phyloP scores from a whole-genome alignment of 2,888 invertebrate species.

The Himalopsyche anomala region DNA sequence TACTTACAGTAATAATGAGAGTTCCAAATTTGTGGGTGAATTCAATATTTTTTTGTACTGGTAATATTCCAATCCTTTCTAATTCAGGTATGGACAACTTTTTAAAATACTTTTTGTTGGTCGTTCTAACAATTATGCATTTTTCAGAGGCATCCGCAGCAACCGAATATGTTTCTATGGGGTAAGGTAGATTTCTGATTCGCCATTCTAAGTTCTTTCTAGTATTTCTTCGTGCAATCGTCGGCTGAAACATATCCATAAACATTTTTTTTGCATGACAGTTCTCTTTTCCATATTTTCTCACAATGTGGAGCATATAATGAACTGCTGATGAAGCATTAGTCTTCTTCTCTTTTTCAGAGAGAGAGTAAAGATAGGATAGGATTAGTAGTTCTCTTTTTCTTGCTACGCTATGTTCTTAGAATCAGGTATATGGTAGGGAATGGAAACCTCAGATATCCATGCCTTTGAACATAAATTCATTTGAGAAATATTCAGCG shows the following conservation, averaged over 20 bases:
- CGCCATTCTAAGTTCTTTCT: constrained; percentile 88
- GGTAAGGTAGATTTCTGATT: constrained; percentile 86
- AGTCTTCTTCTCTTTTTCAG: no score
- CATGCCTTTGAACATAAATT: no score
- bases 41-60: constrained; percentile 81
- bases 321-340: no score
- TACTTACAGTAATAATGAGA: constrained; percentile 83
- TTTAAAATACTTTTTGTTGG: constrained; percentile 90
- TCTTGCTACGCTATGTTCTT: no score
- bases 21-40: constrained; percentile 86
- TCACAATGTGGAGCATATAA: no score
- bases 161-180: constrained; percentile 83
- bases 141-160: constrained; percentile 80
- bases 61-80: constrained; percentile 79
- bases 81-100: constrained; percentile 83
- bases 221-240: constrained; percentile 83
- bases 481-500: no score
- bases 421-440: no score
- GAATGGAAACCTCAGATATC: no score
- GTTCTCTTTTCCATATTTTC: no score
- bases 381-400: no score
- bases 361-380: no score
- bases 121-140: constrained; percentile 82
- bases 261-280: background rate
- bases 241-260: constrained; percentile 76